These are phyloP conservation scores for Corythaixoides concolor DNA, from an alignment of 2,113 vertebrate species.

Conservation along the genomic window DNA sequence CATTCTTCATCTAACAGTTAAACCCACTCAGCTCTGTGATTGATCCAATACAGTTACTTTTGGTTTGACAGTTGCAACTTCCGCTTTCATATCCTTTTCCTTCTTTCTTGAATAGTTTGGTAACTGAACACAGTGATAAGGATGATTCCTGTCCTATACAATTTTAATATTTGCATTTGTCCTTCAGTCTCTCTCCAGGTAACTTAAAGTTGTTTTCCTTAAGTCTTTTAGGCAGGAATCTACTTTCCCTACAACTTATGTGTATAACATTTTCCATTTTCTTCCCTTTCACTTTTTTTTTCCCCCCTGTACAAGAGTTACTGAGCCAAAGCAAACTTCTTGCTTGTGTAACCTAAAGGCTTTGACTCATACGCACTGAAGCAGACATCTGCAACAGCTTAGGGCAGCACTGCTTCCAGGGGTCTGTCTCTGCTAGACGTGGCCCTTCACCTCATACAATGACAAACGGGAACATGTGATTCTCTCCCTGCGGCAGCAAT, in stretches of 20 bases:
- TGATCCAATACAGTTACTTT: background rate
- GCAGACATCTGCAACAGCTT: background rate
- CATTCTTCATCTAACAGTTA: background rate
- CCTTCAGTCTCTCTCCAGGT: background rate
- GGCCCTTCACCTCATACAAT: fast-evolving
- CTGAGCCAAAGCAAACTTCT: background rate
- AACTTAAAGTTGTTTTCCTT: background rate
- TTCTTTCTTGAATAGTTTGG: background rate
- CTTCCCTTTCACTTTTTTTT: background rate
- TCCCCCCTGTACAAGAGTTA: background rate
- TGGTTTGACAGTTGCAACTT: background rate
- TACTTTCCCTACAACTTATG: background rate
- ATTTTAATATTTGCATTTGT: background rate
- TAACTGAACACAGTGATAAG: background rate
- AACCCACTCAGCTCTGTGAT: background rate
- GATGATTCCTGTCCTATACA: background rate
- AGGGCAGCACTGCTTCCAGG: background rate
- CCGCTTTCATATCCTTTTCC: background rate
- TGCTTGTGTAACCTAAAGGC: background rate
- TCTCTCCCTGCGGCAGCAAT: background rate
- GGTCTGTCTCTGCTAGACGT: background rate
- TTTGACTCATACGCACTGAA: background rate
- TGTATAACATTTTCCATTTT: background rate
- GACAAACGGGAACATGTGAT: background rate
- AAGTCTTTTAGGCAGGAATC: background rate